Evolutionary conservation across 2,888 invertebrate genomes (phyloP), one percentile per base, ranked within the genome.

Genomic region (Omphaloscelis lunosa): DNA sequence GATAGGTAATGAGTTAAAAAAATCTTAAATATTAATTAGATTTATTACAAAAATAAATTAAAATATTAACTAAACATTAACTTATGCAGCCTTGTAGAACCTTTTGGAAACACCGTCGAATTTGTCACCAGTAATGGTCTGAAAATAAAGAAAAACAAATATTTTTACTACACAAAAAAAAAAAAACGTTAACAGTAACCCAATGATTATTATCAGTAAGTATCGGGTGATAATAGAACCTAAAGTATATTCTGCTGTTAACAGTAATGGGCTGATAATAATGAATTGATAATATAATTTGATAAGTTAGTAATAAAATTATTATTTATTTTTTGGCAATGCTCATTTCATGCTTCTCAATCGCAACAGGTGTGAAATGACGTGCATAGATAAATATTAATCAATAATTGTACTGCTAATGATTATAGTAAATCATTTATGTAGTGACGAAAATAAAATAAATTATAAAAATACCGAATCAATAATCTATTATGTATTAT

Each of bases 41-140:
- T 77, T 75, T 84, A 85, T 73, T 81, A 67, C 15, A 84, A 81
- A 76, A 78, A 82, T 85, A 87, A 87, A 79, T 82, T 71, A 85
- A 78, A 73, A 27, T 51, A 65, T 45, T 23, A 71, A 77, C 74
- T 86, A 79, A 79, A 56, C 4, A 63, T 73, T 73, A 77, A 77
- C 48, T 83, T 87, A 90, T 53, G 86, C 80, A 39, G 89, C 87
- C 63, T 88, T 89, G 83, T 92, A 92, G 80, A 84, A 89, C 79
- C 89, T 88, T 75, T 86, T 86, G 8, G 92, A 89, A n/a, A 80
- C 77, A 15, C 92, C 92, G 77, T 92, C 89, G 89, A 90, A 93
- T 8, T 62, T 66, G 39, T 78, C 77, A 23, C 72, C 51, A 53
- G 89, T 89, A 68, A 92, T 84, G 0, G 87, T 86, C 92, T 92